Percentiles rank a stretch among this genome's conserved stretches.
Conservation (phyloP, 2,888 invertebrate species). For the Caenorhabditis doughertyi region DNA sequence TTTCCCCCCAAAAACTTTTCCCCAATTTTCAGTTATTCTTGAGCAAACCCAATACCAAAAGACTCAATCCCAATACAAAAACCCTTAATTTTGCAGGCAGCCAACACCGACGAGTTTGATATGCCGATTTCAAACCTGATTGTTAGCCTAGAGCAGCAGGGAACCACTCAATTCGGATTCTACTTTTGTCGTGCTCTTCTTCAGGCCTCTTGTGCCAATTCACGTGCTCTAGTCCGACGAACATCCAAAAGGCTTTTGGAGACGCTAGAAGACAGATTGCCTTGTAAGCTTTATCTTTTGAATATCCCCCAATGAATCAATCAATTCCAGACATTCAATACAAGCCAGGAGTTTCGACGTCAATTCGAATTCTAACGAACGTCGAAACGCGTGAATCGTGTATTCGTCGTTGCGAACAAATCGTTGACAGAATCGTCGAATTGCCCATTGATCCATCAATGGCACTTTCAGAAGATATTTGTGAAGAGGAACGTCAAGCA, state of each 20-base stretch:
- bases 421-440: slow-evolving; percentile 56
- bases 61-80: neutral
- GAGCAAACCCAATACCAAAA: neutral
- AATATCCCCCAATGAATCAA: neutral
- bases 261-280: slow-evolving; percentile 6
- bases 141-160: slow-evolving; percentile 27
- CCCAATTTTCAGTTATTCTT: neutral
- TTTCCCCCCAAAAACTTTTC: neutral
- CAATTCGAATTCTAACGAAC: slow-evolving; percentile 42
- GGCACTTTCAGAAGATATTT: slow-evolving; percentile 49
- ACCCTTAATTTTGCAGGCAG: slow-evolving; percentile 18
- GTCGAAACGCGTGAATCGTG: slow-evolving; percentile 50
- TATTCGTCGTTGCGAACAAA: slow-evolving; percentile 51
- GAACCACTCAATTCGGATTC: slow-evolving; percentile 21
- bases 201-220: slow-evolving; percentile 39
- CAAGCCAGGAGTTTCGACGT: slow-evolving; percentile 18
- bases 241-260: slow-evolving; percentile 32
- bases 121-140: slow-evolving; percentile 31
- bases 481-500: slow-evolving; percentile 46
- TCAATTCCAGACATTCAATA: slow-evolving; percentile 43
- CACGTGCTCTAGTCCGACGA: neutral
- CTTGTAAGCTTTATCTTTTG: slow-evolving; percentile 18
- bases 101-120: slow-evolving; percentile 31
- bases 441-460: slow-evolving; percentile 30
- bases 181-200: slow-evolving; percentile 29